Evolutionary conservation across 2,888 invertebrate genomes (phyloP), one percentile per base, ranked within the genome.

Genomic region (Copidosoma aretas): DNA sequence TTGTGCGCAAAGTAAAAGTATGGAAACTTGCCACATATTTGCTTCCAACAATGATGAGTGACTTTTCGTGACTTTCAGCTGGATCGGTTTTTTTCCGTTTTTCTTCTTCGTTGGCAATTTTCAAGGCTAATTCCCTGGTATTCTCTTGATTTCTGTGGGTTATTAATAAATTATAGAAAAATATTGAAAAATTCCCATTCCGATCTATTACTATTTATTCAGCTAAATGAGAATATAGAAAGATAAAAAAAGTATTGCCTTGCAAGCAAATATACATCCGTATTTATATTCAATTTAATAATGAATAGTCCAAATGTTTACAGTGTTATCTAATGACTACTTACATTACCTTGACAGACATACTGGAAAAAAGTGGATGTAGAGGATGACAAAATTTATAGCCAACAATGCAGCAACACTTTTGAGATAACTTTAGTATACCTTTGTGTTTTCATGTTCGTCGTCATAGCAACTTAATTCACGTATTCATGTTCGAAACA

Each of bases 11-110:
- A 21, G 10, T 17, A 10, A 25, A n/a, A 14, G 1, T 19, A 39
- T 19, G 15, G 25, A 64, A 67, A 86, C 89, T 87, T 84, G 91
- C 91, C 76, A 88, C 89, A 73, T 86, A 86, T 82, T 90, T 90
- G 79, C 88, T 90, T 57, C 92, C 92, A 63, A 90, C 83, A 43
- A 91, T 77, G 75, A 91, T 88, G 57, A 92, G 79, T 0, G 90
- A 90, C 71, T 88, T 85, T 68, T 85, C 85, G 60, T 78, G 80
- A 8, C 82, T 85, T 66, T 82, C 82, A 57, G 80, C 78, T 10
- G 79, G 77, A 60, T 79, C 74, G 8, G 66, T 74, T 57, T 76
- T 79, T 39, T 74, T 76, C 32, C 60, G 69, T 24, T 71, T 71
- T 66, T 80, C 80, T 53, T 80, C 79, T 53, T 78, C 76, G 8